Base-by-base conservation (phyloP, 2,888 invertebrate genomes). In the Frankliniella fusca region DNA sequence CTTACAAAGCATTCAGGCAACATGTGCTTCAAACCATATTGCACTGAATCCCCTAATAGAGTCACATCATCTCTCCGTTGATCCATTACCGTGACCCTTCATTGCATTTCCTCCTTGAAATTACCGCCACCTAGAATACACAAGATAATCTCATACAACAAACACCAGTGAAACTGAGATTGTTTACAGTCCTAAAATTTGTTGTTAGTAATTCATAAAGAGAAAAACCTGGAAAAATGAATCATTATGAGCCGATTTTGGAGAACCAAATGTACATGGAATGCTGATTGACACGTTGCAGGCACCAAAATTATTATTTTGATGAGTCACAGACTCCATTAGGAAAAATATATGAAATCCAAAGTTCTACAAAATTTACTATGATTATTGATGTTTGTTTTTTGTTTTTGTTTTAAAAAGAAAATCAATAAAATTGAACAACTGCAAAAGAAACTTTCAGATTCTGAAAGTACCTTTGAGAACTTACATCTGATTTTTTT, bases 1-100 rank as follows among this genome's bases (percentile, higher is more conserved):
- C 82, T 82, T 20, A 83, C 83, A 79, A 82, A 82, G 65, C 81
- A 83, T 79, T 83, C 83, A 18, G 83, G 83, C n/a, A 83, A 80
- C 79, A 82, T 83, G 20, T 82, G 83, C 48, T 82, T 83, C 48
- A 82, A 23, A 38, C 80, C 48, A 49, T 82, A 76, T 27, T 76
- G 70, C 70, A 27, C 27, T 27, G 70, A 76, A 27, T 76, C 70
- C 27, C 70, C 70, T 27, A 76, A 27, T 23, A 76, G 70, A 10
- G 23, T 27, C 12, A 76, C 70, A 76, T 27, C 70, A 76, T 76
- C 70, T 27, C 23, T 76, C 23, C 70, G 70, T 27, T 76, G 70
- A 23, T 76, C 70, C 70, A 76, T 76, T 27, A 76, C 70, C 70
- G 27, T n/a, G 27, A 27, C 9, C 10, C 70, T 9, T 76, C 70